Evolutionary conservation across 1,140 invertebrate genomes (phyloP).

Genomic region (Cherax destructor): DNA sequence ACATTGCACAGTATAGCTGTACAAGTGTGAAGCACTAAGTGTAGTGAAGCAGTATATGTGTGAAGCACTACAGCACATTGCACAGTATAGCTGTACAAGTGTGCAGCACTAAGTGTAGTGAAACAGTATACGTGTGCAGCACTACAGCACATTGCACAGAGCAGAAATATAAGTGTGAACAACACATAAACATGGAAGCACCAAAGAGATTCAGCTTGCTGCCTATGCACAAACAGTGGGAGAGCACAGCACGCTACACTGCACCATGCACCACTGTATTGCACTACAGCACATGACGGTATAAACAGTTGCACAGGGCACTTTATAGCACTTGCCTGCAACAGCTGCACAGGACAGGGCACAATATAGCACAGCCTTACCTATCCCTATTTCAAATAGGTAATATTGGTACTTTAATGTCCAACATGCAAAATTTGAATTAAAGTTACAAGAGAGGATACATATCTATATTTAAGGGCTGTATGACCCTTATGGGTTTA

Average conservation of each 20-base stretch:
- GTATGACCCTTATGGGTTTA: too few relatives aligned
- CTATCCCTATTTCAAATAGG: too few relatives aligned
- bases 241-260: background rate
- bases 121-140: background rate
- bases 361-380: background rate
- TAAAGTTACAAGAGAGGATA: too few relatives aligned
- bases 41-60: background rate
- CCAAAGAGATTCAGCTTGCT: background rate
- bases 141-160: slow-evolving; percentile 1
- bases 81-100: background rate
- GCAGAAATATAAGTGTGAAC: background rate
- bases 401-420: too few relatives aligned
- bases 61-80: background rate
- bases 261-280: background rate
- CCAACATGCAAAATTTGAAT: too few relatives aligned
- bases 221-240: background rate
- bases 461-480: too few relatives aligned
- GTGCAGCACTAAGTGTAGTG: background rate
- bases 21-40: background rate
- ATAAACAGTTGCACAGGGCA: background rate
- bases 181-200: background rate
- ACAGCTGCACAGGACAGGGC: background rate
- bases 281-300: background rate
- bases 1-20: background rate
- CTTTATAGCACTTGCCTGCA: background rate